Conservation (phyloP, 2,888 invertebrate genomes). For the Leucophora obtusa region DNA sequence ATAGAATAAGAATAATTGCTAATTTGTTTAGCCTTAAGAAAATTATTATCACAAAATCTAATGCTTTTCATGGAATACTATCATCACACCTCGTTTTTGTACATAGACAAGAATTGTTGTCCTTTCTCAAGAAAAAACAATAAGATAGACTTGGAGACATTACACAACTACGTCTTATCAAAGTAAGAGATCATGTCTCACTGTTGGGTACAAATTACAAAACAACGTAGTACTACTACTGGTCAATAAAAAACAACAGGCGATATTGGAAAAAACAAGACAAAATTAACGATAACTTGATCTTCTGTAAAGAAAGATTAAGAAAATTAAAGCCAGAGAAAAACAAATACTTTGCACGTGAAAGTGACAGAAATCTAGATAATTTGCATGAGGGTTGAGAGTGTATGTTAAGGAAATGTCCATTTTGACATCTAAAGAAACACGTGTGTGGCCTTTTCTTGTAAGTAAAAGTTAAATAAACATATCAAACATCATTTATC, state of each 20-base stretch:
- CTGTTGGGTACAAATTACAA: slow-evolving; percentile 27
- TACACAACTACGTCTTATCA: slow-evolving; percentile 30
- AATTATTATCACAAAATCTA: neutral
- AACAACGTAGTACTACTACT: slow-evolving; percentile 6
- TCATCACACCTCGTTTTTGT: neutral
- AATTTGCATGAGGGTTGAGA: slow-evolving; percentile 17
- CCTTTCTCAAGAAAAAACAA: slow-evolving; percentile 34
- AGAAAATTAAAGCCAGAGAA: neutral
- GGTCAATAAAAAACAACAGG: slow-evolving; percentile 7
- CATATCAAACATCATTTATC: neutral
- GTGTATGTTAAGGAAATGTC: slow-evolving; percentile 21
- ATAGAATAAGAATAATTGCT: neutral
- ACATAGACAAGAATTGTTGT: slow-evolving; percentile 5
- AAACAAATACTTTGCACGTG: neutral
- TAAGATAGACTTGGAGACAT: slow-evolving; percentile 29
- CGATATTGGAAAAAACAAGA: neutral
- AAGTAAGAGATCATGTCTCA: slow-evolving; percentile 38
- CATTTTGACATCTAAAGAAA: slow-evolving; percentile 3
- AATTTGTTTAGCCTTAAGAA: neutral
- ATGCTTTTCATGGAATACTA: neutral
- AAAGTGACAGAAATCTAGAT: neutral
- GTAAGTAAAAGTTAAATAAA: slow-evolving; percentile 15
- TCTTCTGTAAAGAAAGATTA: neutral
- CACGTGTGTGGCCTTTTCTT: neutral
- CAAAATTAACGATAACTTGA: slow-evolving; percentile 5